Base-by-base conservation (phyloP, 2,888 invertebrate species). In the Aleiodes leptofemur region DNA sequence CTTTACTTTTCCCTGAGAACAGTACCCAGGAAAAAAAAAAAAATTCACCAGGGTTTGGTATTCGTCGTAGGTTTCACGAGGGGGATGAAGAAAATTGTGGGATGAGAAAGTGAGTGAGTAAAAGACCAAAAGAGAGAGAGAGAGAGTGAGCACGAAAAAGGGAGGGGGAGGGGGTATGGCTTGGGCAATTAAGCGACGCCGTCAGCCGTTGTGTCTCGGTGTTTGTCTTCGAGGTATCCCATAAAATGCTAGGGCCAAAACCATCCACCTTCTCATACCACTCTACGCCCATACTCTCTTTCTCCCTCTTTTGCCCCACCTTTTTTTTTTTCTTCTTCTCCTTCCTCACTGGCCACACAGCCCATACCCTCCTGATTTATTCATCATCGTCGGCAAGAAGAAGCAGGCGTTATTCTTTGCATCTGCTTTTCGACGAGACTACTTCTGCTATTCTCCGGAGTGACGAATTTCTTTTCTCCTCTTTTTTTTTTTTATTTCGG, bases 201-300 rank as follows among this genome's bases (percentile, higher is more conserved):
- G 84, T 86, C 85, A 85, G 82, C 82, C 84, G 84, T 85, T 85
- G 85, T 84, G 86, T 85, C 85, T 84, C 85, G 85, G 83, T 86
- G 85, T 86, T 86, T 86, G 84, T 86, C 86, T 85, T 86, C 84
- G 82, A 82, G 85, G 82, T 86, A 84, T 80, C 86, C 86, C 86
- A 84, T 86, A 86, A 84, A 83, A 83, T 82, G 82, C 82, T 79
- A 77, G 77, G 70, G 77, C 76, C 73, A 73, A 70, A 69, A 61
- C 71, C 53, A 69, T 69, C 71, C 81, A 79, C 79, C 80, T 73
- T 56, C 76, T 76, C 78, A 76, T 53, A 75, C 76, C 79, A 73
- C 59, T 73, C 34, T 72, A 75, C 72, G 61, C 74, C 77, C 34
- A 81, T 82, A 80, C 81, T 82, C 82, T 79, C 79, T 31, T 31